Evolutionary conservation across 1,140 invertebrate genomes (phyloP), one percentile per base, ranked within the genome.

Genomic region (Bombus terrestris): DNA sequence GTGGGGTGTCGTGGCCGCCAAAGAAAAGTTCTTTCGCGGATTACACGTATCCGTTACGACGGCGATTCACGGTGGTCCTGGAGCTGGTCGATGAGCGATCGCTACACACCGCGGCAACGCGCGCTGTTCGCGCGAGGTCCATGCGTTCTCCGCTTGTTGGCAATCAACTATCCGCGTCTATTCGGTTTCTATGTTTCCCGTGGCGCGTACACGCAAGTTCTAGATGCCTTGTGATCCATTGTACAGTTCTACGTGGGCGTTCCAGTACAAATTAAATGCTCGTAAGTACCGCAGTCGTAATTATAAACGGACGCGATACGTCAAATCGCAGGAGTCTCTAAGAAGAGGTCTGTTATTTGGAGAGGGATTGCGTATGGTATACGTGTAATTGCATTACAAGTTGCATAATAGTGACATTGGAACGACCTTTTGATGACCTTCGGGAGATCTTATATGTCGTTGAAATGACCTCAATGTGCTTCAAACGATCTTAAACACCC

Each of bases 101-200:
- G 85, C 75, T 90, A 89, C 88, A 89, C 73, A 66, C 66, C 76
- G 71, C 81, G 22, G 85, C 81, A 68, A 84, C 87, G 85, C 88
- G 79, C 76, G 74, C 85, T 89, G 80, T 83, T 77, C 77, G 71
- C 81, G 68, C 68, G 73, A 47, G 57, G 81, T 80, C 85, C 87
- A 66, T 87, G 84, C 85, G 47, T 78, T 78, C 80, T 39, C 35
- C 85, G 81, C 66, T 85, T 90, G 85, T 87, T 85, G 57, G 81
- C 68, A 62, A 89, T 90, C 88, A 89, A 89, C 81, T 80, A 81
- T 87, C 77, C 81, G 81, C 68, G 69, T 79, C 89, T 90, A 87
- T 89, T 64, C 43, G 72, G 78, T 82, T 83, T 62, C 62, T 66
- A 57, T 75, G 73, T 83, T 81, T 78, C 80, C 75, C 53, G 74